Conservation (phyloP, 2,797 vertebrate species). For the Nannoperca obscura region DNA sequence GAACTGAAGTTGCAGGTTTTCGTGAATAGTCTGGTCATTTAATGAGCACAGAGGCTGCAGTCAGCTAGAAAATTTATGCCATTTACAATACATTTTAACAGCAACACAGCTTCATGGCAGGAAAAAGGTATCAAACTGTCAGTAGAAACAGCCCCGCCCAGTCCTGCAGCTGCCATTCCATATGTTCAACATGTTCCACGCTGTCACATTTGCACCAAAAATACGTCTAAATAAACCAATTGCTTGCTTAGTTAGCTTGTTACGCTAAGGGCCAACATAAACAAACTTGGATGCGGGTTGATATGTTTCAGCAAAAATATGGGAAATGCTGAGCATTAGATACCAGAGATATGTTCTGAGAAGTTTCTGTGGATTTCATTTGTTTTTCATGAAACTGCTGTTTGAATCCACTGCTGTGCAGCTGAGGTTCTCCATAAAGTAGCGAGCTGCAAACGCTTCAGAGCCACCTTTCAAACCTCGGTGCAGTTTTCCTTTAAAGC, state of each 20-base stretch:
- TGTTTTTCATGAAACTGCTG: not conserved
- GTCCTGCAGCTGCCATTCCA: constrained; percentile 21
- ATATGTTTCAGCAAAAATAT: constrained; percentile 18
- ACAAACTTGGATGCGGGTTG: constrained; percentile 18
- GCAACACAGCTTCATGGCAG: not conserved
- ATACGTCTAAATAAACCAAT: not conserved
- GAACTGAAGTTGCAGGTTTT: not conserved
- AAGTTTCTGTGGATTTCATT: constrained; percentile 11
- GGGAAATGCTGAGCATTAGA: constrained; percentile 11
- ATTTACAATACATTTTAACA: not conserved
- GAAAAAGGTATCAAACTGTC: constrained; percentile 21
- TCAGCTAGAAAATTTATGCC: not conserved
- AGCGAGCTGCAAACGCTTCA: constrained; percentile 15
- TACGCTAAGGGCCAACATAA: constrained; percentile 20
- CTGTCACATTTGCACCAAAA: constrained; percentile 16
- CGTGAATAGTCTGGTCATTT: not conserved
- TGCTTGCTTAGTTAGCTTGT: constrained; percentile 15
- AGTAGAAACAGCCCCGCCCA: not conserved
- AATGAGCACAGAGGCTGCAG: not conserved
- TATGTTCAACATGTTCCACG: constrained; percentile 14
- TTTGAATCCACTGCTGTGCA: constrained; percentile 3
- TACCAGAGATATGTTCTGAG: constrained; percentile 12
- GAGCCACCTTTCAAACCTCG: constrained; percentile 20
- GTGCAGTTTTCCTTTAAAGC: constrained; percentile 45
- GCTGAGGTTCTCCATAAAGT: constrained; percentile 13